A percentile compares a stretch with the other conserved stretches of the same genome.
Conservation (phyloP, 2,888 invertebrate genomes). For the Trissoscelio sp. region DNA sequence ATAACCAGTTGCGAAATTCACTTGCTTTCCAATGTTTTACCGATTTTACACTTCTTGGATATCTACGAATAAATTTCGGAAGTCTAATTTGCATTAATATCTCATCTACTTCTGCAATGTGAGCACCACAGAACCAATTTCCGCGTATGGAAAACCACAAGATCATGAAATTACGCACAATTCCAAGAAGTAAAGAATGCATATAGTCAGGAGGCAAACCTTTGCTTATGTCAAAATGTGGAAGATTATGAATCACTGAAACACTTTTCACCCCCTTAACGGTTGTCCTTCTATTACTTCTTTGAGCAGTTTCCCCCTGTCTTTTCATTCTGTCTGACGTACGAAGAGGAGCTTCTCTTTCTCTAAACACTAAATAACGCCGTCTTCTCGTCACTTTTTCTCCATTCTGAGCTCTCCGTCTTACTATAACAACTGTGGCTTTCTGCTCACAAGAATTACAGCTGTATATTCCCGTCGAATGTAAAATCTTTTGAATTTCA, state of each 20-base stretch:
- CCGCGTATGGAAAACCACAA: conserved; percentile 44
- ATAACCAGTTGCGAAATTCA: conserved; percentile 67
- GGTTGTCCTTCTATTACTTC: background rate
- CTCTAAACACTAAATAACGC: conserved; percentile 47
- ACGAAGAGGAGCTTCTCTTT: conserved; percentile 45
- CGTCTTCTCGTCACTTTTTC: too few relatives aligned
- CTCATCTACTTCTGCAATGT: conserved; percentile 52
- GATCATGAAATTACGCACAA: conserved; percentile 47
- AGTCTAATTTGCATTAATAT: conserved; percentile 48
- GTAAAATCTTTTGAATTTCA: conserved; percentile 24
- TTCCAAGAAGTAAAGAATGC: conserved; percentile 67
- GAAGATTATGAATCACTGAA: conserved; percentile 54
- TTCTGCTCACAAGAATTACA: conserved; percentile 38
- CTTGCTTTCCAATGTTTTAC: conserved; percentile 67
- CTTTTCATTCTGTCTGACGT: conserved; percentile 62
- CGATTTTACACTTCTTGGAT: conserved; percentile 57
- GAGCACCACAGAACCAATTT: conserved; percentile 62
- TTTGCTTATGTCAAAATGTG: conserved; percentile 57
- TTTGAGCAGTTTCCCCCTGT: conserved; percentile 45
- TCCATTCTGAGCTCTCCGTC: too few relatives aligned
- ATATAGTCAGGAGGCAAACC: conserved; percentile 67
- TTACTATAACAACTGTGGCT: background rate
- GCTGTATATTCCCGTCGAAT: background rate
- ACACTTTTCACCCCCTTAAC: conserved; percentile 64
- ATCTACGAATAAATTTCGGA: conserved; percentile 64